Conservation (phyloP, 2,113 vertebrate genomes). For the Sceloporus undulatus region DNA sequence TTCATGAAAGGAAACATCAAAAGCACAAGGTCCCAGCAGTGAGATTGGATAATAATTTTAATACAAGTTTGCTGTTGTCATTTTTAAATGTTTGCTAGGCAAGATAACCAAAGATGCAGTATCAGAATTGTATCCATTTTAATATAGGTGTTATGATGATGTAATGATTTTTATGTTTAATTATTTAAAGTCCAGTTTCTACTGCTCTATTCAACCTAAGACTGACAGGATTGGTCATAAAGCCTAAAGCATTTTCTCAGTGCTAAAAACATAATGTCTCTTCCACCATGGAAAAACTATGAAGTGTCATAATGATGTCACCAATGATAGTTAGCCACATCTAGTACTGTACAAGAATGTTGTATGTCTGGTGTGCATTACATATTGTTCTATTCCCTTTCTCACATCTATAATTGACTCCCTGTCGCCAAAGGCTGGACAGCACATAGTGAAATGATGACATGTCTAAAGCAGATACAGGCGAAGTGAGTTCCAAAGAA, state of each 20-base stretch:
- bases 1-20: too few species aligned
- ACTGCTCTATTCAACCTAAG: too few species aligned
- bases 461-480: not conserved
- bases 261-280: not conserved
- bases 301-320: not conserved
- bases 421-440: not conserved
- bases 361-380: not conserved
- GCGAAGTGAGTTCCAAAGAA: too few species aligned
- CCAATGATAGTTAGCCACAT: not conserved
- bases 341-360: not conserved
- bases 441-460: not conserved
- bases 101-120: not conserved
- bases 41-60: not conserved
- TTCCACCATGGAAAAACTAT: not conserved
- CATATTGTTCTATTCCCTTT: constrained; percentile 2
- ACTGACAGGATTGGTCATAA: too few species aligned
- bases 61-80: not conserved
- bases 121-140: not conserved
- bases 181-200: not conserved
- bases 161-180: not conserved
- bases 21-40: not conserved
- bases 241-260: not conserved
- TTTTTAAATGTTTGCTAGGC: not conserved
- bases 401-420: not conserved
- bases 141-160: not conserved